Base-by-base conservation (phyloP, 2,113 vertebrate species). In the Larimichthys polyactis region DNA sequence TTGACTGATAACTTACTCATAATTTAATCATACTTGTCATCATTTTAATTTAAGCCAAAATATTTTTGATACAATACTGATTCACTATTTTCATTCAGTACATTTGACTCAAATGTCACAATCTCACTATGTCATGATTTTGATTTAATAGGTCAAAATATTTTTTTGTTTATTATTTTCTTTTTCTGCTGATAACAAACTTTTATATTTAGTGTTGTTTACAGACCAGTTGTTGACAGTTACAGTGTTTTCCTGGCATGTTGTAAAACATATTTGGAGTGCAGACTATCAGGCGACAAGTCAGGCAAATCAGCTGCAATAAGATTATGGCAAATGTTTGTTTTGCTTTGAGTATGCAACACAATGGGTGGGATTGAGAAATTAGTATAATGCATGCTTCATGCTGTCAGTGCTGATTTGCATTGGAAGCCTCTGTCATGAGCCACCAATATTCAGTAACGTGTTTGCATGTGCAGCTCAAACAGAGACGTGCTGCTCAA, bases 341-440 rank as follows among this genome's bases (percentile, higher is more conserved):
- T 70, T 84, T 84, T 66, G 62, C 24, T 12, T 73, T 36, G 46
- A 22, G 32, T 52, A 0, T 40, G 16, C 29, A 58, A 54, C 0
- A 7, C 59, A 79, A 40, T 71, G 46, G 27, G 20, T 36, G n/a
- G 65, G 43, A 48, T 2, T 29, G 51, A 20, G 62, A 54, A 51
- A 36, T 22, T 11, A 32, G 29, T 52, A 9, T 11, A 75, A 63
- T 51, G 27, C 5, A 58, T 54, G 43, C 46, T 51, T 58, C 17
- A 29, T 32, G 24, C 46, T 75, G 65, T 81, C 43, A 19, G 32
- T 32, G 24, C 22, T 77, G 46, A 91, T 92, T 93, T 92, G 88
- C 89, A 90, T 90, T 29, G 32, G 36, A 70, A 68, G 59, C 12
- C 52, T 75, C 24, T 84, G 69, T 40, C 20, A 43, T 64, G 27